Base-by-base conservation (phyloP, 2,888 invertebrate genomes). In the Ecdyonurus torrentis region DNA sequence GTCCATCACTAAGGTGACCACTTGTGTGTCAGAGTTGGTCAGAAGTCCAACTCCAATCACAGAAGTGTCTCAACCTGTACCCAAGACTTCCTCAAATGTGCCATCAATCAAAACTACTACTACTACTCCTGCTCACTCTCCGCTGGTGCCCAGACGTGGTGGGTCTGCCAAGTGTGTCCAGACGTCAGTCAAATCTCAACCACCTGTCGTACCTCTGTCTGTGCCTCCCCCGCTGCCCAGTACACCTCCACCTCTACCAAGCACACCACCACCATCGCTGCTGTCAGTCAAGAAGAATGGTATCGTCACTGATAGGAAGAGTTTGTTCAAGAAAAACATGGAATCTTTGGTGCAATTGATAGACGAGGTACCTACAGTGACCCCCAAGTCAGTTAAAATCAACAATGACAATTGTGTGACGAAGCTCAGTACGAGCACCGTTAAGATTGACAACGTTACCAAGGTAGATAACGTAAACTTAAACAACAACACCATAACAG, bases 261-360 rank as follows among this genome's bases (percentile, higher is more conserved):
- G 37, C 37, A 37, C 37, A 5, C 37, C 37, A 10, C 37, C 37
- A 37, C 37, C 37, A 10, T 37, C 37, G 5, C 37, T 37, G 7
- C 5, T 15, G 5, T 37, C 15, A 15, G 37, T 37, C 37, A 37
- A 37, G 37, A 37, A 37, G 58, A 70, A 72, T 63, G 75, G 75
- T 0, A 68, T 75, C 19, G 75, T 73, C 55, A 72, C 74, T 1
- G 75, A 75, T 52, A 71, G 77, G 23, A 71, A 74, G 65, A 74
- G 73, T 58, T 75, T 74, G 2, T 76, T 77, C 65, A 75, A 74
- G 65, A 72, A 71, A 59, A 76, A 75, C 66, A 76, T 76, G 76
- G 75, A 76, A 19, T 72, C 71, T 10, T 67, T 77, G 23, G 75
- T 76, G 19, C 72, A 73, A 63, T 74, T 74, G 63, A 73, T 76